Evolutionary conservation across 2,113 vertebrate genomes (phyloP).

Genomic region (Stigmatopora nigra): DNA sequence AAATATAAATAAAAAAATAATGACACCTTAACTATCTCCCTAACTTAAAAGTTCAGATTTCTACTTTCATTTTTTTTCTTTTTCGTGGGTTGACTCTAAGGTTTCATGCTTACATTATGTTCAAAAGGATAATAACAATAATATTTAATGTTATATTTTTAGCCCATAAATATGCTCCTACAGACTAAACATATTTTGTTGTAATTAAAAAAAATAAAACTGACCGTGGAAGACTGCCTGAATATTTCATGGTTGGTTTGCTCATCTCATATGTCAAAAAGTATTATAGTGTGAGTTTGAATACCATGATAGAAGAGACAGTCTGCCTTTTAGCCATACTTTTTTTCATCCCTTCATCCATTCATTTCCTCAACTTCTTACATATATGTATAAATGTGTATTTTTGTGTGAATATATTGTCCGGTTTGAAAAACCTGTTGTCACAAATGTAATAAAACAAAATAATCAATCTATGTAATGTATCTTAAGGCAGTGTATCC

Average conservation of each 20-base stretch:
- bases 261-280: slow-evolving; percentile 13
- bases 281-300: slow-evolving; percentile 4
- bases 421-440: no score
- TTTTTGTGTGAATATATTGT: no score
- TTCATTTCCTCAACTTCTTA: slow-evolving; percentile 12
- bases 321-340: slow-evolving; percentile 12
- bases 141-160: no score
- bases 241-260: slow-evolving; percentile 4
- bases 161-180: background rate
- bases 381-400: slow-evolving; percentile 5
- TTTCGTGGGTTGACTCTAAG: background rate
- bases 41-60: no score
- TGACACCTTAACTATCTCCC: no score
- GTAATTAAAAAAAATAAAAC: slow-evolving; percentile 4
- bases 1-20: no score
- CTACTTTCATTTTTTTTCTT: no score
- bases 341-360: slow-evolving; percentile 13
- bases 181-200: background rate
- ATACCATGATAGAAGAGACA: slow-evolving; percentile 1
- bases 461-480: no score
- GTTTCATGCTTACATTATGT: background rate
- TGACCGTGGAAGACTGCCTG: background rate
- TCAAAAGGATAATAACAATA: background rate
- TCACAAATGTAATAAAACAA: no score
- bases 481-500: no score